phyloP scores from a whole-genome alignment of 2,888 invertebrate species.

The Torymus aiolomorphi region DNA sequence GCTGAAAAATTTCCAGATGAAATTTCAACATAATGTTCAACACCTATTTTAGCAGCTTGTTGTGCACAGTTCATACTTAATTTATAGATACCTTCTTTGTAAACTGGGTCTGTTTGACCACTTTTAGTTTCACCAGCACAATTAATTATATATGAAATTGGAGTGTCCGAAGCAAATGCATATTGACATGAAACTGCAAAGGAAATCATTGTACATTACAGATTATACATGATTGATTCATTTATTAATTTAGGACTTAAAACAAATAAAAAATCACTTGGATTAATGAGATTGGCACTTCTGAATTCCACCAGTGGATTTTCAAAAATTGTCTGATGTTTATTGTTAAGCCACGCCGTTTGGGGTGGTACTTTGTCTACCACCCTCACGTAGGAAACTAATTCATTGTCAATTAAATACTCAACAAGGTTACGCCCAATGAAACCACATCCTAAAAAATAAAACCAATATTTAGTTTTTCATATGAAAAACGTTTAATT shows the following conservation, averaged over 20 bases:
- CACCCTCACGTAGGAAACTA: constrained; percentile 85
- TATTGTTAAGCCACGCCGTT: constrained; percentile 90
- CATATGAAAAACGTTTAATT: constrained; percentile 29
- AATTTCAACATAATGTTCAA: constrained; percentile 87
- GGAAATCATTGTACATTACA: no score
- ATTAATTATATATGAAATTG: constrained; percentile 89
- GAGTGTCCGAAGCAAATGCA: constrained; percentile 82
- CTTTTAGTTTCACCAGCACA: constrained; percentile 94
- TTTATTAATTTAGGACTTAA: constrained; percentile 11
- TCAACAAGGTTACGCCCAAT: constrained; percentile 92
- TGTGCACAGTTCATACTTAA: constrained; percentile 89
- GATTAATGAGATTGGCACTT: constrained; percentile 93
- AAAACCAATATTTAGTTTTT: constrained; percentile 59
- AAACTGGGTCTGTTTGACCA: constrained; percentile 92
- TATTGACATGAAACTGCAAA: constrained; percentile 86
- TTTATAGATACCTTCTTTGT: constrained; percentile 91
- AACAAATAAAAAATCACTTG: constrained; percentile 78
- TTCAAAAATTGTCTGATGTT: constrained; percentile 85
- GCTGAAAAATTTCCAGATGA: constrained; percentile 90
- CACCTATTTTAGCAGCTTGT: constrained; percentile 83
- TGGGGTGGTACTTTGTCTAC: constrained; percentile 96
- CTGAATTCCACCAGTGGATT: constrained; percentile 89
- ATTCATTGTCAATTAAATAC: constrained; percentile 86
- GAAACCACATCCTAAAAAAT: constrained; percentile 90
- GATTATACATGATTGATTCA: neutral